A percentile compares a stretch with the other conserved stretches of the same genome.
Conservation (phyloP, 2,888 invertebrate species). For the Xylophagus ater region DNA sequence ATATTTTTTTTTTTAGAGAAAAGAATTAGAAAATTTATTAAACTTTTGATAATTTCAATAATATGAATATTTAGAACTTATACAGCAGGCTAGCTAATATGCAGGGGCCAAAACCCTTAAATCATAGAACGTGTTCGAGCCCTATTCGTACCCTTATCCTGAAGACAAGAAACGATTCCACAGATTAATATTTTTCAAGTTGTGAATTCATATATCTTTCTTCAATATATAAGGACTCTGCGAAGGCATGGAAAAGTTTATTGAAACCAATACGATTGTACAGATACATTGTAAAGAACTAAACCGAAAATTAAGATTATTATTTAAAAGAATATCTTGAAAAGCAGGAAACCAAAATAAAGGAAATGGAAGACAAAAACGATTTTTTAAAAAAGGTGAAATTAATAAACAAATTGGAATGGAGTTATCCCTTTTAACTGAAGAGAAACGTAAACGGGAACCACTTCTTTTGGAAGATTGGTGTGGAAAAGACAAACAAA, state of each 20-base stretch:
- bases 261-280: conserved; percentile 35
- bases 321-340: conserved; percentile 34
- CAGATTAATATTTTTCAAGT: too few relatives aligned
- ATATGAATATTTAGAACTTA: too few relatives aligned
- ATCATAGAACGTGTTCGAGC: too few relatives aligned
- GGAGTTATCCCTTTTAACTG: conserved; percentile 21
- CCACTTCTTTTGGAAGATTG: conserved; percentile 40
- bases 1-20: too few relatives aligned
- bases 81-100: too few relatives aligned
- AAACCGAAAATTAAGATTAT: conserved; percentile 38
- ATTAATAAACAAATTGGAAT: conserved; percentile 25
- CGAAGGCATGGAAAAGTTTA: conserved; percentile 39
- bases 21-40: too few relatives aligned
- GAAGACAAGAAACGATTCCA: too few relatives aligned
- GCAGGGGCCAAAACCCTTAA: too few relatives aligned
- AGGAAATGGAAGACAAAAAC: conserved; percentile 17
- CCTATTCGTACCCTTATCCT: too few relatives aligned
- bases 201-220: too few relatives aligned
- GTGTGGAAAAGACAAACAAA: conserved; percentile 37
- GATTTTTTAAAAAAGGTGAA: conserved; percentile 12
- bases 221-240: too few relatives aligned
- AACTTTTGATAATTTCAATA: too few relatives aligned
- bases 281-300: conserved; percentile 30
- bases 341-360: conserved; percentile 33
- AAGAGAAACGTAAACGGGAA: conserved; percentile 28